Evolutionary conservation across 2,888 invertebrate species (phyloP).

Genomic region (Noctua pronuba): DNA sequence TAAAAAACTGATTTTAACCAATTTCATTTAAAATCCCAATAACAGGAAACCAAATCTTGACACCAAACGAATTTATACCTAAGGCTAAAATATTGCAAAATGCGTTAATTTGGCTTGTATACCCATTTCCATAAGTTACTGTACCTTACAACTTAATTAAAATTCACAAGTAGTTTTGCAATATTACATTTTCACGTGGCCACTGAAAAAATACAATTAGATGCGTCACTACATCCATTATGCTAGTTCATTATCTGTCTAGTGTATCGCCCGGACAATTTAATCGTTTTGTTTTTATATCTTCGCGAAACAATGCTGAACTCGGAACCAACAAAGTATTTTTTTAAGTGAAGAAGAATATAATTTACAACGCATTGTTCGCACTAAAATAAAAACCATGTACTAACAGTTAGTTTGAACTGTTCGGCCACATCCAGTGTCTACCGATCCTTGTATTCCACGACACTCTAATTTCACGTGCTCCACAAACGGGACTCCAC

Average conservation of each 20-base stretch:
- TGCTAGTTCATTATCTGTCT: constrained; percentile 65
- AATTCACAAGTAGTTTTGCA: constrained; percentile 20
- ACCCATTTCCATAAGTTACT: constrained; percentile 25
- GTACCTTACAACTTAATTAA: constrained; percentile 8
- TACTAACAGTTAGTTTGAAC: constrained; percentile 57
- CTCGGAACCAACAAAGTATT: constrained; percentile 45
- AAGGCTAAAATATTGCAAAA: neutral
- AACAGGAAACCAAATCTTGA: neutral
- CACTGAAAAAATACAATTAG: constrained; percentile 53
- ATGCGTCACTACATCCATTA: constrained; percentile 68
- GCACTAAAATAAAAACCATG: constrained; percentile 75
- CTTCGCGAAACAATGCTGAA: constrained; percentile 68
- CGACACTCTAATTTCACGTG: constrained; percentile 44
- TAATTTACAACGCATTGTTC: constrained; percentile 69
- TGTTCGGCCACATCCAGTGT: constrained; percentile 66
- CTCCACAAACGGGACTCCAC: constrained; percentile 34
- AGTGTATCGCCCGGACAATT: constrained; percentile 68
- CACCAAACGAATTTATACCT: neutral
- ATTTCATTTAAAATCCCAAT: too few species aligned
- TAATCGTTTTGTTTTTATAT: constrained; percentile 73
- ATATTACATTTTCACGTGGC: constrained; percentile 47
- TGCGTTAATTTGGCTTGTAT: neutral
- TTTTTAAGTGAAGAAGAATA: constrained; percentile 59
- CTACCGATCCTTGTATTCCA: constrained; percentile 14
- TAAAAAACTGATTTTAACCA: neutral